Evolutionary conservation across 92 coral and sea anemone genomes (phyloP).

Genomic region (Palythoa heliodiscus): DNA sequence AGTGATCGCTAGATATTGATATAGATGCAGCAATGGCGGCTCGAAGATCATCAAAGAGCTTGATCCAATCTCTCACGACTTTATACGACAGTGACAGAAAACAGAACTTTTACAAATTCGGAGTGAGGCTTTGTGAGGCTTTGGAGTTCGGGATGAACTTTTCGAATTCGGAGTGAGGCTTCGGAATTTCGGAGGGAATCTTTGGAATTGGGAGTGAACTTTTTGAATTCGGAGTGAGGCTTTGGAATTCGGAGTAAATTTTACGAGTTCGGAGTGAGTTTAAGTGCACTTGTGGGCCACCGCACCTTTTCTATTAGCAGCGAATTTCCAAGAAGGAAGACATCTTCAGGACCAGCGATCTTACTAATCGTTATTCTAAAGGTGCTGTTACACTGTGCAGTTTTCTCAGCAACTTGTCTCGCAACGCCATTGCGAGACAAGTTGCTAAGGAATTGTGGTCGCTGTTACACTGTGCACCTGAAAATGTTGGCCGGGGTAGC

Average conservation of each 20-base stretch:
- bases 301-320: not conserved
- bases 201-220: too few species aligned
- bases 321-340: not conserved
- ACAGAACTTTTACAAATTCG: not conserved
- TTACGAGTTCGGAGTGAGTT: not conserved
- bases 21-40: not conserved
- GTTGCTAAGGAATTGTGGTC: too few species aligned
- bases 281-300: not conserved
- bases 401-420: too few species aligned
- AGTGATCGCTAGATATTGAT: too few species aligned
- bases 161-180: not conserved
- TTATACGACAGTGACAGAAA: not conserved
- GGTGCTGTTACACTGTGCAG: too few species aligned
- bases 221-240: too few species aligned
- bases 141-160: not conserved
- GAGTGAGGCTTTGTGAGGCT: not conserved
- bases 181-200: not conserved
- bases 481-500: too few species aligned
- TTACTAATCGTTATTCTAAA: not conserved
- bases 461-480: too few species aligned
- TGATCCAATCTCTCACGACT: not conserved
- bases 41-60: not conserved
- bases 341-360: constrained; percentile 3
- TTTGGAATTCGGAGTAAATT: not conserved
- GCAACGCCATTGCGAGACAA: too few species aligned